These are phyloP conservation scores for Apamea anceps DNA, from an alignment of 2,888 invertebrate species.

Conservation along the genomic window DNA sequence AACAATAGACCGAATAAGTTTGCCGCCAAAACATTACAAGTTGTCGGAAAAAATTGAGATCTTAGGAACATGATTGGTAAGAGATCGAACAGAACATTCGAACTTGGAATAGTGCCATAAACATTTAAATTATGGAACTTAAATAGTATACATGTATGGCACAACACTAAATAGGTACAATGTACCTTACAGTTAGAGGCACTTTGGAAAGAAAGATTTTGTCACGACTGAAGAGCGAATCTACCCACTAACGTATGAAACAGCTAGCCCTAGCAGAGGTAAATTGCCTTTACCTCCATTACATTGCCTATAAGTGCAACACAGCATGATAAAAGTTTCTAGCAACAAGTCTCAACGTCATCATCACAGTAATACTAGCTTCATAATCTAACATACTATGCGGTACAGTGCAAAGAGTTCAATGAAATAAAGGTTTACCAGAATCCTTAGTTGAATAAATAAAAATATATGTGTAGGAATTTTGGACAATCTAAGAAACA, in stretches of 20 bases:
- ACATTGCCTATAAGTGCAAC: slow-evolving; percentile 16
- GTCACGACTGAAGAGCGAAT: slow-evolving; percentile 66
- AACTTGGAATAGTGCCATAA: slow-evolving; percentile 68
- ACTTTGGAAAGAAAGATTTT: slow-evolving; percentile 72
- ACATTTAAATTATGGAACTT: slow-evolving; percentile 66
- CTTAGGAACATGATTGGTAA: slow-evolving; percentile 77
- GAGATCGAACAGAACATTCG: slow-evolving; percentile 73
- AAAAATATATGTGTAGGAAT: slow-evolving; percentile 26
- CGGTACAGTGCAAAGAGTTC: slow-evolving; percentile 18
- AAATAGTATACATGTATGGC: slow-evolving; percentile 74
- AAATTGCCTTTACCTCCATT: slow-evolving; percentile 6
- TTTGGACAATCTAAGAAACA: slow-evolving; percentile 23
- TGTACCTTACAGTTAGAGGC: slow-evolving; percentile 80
- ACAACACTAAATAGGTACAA: slow-evolving; percentile 74
- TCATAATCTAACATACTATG: slow-evolving; percentile 25
- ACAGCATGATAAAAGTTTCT: slow-evolving; percentile 16
- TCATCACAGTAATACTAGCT: slow-evolving; percentile 20
- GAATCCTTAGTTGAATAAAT: slow-evolving; percentile 42
- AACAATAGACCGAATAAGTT: slow-evolving; percentile 67
- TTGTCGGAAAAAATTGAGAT: slow-evolving; percentile 72
- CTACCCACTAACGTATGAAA: slow-evolving; percentile 1
- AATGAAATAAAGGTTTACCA: slow-evolving; percentile 20
- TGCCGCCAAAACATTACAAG: slow-evolving; percentile 63
- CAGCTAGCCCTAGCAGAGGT: slow-evolving; percentile 5
- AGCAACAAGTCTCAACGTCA: slow-evolving; percentile 23